These are phyloP conservation scores for Chinchilla lanigera DNA, from an alignment of 2,113 vertebrate genomes.

Conservation along the genomic window DNA sequence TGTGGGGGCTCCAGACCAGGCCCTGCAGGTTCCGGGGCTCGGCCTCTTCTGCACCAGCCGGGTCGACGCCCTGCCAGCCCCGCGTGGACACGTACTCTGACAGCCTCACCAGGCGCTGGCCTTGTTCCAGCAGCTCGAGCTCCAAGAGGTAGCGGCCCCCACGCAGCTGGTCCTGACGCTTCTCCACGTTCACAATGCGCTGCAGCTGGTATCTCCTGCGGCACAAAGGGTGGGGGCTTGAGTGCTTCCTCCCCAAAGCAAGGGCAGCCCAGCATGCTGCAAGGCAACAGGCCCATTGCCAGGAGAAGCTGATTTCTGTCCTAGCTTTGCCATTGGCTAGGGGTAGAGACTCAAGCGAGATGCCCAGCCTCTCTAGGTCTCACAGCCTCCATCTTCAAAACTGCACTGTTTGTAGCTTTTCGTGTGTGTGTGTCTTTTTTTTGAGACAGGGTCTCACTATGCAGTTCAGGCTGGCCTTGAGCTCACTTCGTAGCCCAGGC, in stretches of 20 bases:
- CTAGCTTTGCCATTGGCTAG: not conserved
- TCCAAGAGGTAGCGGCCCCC: constrained; percentile 95
- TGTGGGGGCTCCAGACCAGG: constrained; percentile 70
- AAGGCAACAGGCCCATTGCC: not conserved
- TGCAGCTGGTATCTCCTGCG: constrained; percentile 90
- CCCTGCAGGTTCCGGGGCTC: constrained; percentile 85
- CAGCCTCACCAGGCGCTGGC: constrained; percentile 86
- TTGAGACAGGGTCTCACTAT: too few species aligned
- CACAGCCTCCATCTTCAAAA: not conserved
- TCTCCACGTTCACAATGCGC: constrained; percentile 92
- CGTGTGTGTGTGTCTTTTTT: too few species aligned
- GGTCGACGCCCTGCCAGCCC: constrained; percentile 77
- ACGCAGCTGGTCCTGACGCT: constrained; percentile 87
- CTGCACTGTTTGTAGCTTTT: too few species aligned
- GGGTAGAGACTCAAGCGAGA: not conserved
- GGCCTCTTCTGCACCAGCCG: not conserved
- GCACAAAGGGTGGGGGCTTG: not conserved
- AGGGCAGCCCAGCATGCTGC: not conserved
- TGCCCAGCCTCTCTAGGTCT: not conserved
- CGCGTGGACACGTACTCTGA: constrained; percentile 91
- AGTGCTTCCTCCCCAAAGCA: not conserved
- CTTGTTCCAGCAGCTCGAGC: constrained; percentile 90
- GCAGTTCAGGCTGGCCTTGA: too few species aligned
- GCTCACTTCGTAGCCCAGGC: too few species aligned
- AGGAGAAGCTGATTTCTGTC: not conserved